phyloP scores from a whole-genome alignment of 1,140 invertebrate genomes.

The Fopius arisanus region DNA sequence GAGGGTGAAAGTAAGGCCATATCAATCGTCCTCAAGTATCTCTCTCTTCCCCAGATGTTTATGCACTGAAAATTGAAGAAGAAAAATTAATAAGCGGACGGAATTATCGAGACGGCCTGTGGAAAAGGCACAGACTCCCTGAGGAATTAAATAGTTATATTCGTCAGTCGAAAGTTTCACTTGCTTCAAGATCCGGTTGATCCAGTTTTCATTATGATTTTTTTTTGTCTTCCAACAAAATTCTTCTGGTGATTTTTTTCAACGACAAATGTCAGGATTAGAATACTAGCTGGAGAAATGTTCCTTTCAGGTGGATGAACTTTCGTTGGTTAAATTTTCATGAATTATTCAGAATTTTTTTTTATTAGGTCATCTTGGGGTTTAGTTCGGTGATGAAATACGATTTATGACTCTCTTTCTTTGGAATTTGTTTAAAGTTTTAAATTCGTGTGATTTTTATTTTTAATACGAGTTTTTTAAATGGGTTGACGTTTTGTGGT shows the following conservation, averaged over 20 bases:
- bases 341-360: not conserved
- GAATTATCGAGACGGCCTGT: not conserved
- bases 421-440: too few relatives aligned
- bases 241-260: not conserved
- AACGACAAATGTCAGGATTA: not conserved
- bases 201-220: slow-evolving; percentile 43
- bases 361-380: not conserved
- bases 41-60: not conserved
- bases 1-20: slow-evolving; percentile 51
- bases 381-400: not conserved
- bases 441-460: too few relatives aligned
- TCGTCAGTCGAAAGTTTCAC: slow-evolving; percentile 23
- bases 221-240: not conserved
- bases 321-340: not conserved
- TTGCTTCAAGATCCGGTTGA: slow-evolving; percentile 37
- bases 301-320: not conserved
- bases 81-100: not conserved
- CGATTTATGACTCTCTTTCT: too few relatives aligned
- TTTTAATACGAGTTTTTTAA: too few relatives aligned
- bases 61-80: not conserved
- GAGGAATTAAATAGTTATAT: slow-evolving; percentile 41
- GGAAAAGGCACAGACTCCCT: not conserved
- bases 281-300: not conserved
- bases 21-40: slow-evolving; percentile 24
- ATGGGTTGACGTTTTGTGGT: too few relatives aligned